These are phyloP conservation scores for Octopus sinensis DNA, from an alignment of 1,140 invertebrate species.

Conservation along the genomic window DNA sequence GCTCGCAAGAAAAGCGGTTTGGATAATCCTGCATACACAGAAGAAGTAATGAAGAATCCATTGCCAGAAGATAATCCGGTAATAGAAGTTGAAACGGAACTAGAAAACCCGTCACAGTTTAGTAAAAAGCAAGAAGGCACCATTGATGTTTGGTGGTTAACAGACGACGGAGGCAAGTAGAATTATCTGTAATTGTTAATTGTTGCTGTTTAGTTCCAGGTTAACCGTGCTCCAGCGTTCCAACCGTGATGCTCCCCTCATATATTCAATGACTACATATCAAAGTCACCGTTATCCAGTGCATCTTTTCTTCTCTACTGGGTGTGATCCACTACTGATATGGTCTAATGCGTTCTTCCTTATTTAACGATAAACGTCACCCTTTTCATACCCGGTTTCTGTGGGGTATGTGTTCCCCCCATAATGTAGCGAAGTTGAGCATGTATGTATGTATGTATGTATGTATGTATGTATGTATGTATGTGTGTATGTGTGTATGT, in stretches of 20 bases:
- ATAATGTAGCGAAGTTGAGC: no score
- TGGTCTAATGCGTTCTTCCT: not conserved
- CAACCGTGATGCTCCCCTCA: not conserved
- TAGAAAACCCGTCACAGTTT: slow-evolving; percentile 60
- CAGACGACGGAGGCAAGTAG: slow-evolving; percentile 75
- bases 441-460: no score
- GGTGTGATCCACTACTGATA: not conserved
- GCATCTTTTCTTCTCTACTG: not conserved
- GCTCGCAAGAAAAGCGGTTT: slow-evolving; percentile 3
- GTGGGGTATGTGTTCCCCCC: no score
- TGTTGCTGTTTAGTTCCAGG: not conserved
- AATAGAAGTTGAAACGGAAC: not conserved
- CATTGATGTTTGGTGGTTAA: slow-evolving; percentile 95
- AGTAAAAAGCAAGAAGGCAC: slow-evolving; percentile 63
- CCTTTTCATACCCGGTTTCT: no score
- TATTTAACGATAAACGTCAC: no score
- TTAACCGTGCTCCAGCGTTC: not conserved
- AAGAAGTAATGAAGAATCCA: not conserved
- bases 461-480: no score
- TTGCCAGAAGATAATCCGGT: not conserved
- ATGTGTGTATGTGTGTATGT: no score
- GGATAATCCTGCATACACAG: not conserved
- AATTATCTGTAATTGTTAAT: not conserved
- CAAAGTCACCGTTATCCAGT: not conserved
- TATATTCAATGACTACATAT: not conserved